phyloP scores from a whole-genome alignment of 2,888 invertebrate species.

The Caenorhabditis sp. region DNA sequence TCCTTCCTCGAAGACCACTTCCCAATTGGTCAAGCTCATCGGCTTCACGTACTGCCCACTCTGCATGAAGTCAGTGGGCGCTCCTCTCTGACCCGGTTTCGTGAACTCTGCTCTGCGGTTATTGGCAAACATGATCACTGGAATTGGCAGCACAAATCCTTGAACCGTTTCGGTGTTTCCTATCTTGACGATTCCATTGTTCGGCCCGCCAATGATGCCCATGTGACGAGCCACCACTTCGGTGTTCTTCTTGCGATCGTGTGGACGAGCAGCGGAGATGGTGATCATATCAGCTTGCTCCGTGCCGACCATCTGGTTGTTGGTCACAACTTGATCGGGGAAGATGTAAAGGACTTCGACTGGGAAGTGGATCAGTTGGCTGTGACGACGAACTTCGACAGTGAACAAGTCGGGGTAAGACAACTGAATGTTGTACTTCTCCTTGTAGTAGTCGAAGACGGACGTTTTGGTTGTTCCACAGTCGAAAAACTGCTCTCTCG shows the following conservation, averaged over 20 bases:
- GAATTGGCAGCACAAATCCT: constrained; percentile 21
- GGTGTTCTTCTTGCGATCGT: background rate
- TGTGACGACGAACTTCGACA: background rate
- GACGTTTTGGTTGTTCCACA: background rate
- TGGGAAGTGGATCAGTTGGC: constrained; percentile 5
- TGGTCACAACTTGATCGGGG: constrained; percentile 19
- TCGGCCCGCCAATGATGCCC: background rate
- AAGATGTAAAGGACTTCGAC: constrained; percentile 14
- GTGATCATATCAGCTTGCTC: constrained; percentile 27
- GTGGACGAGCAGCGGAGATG: constrained; percentile 11
- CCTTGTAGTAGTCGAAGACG: constrained; percentile 17
- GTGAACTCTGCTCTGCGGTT: background rate
- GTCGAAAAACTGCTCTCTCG: background rate
- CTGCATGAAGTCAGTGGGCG: constrained; percentile 12
- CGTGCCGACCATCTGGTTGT: constrained; percentile 23
- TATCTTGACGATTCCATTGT: background rate
- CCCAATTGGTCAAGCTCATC: constrained; percentile 1
- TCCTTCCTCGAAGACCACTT: background rate
- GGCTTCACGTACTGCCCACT: background rate
- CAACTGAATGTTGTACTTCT: background rate
- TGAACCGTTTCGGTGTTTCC: background rate
- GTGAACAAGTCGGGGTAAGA: constrained; percentile 24
- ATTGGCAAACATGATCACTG: constrained; percentile 8
- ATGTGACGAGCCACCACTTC: background rate
- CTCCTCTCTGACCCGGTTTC: no score